Evolutionary conservation across 1,140 invertebrate species (phyloP).

Genomic region (Papilio polytes): DNA sequence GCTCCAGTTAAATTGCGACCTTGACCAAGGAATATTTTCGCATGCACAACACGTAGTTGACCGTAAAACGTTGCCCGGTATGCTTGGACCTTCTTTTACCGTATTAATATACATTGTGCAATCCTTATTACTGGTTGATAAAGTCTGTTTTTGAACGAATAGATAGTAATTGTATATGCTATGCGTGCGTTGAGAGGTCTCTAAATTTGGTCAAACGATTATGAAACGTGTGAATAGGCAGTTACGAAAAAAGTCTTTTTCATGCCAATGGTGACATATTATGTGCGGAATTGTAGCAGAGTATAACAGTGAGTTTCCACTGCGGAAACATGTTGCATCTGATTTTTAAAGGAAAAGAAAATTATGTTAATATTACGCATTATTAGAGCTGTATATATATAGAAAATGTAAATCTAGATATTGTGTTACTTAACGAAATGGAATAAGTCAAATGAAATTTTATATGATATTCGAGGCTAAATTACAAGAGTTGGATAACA

Average conservation of each 20-base stretch:
- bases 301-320: not conserved
- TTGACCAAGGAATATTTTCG: constrained; percentile 29
- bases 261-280: not conserved
- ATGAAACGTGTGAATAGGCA: not conserved
- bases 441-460: not conserved
- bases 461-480: not conserved
- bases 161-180: not conserved
- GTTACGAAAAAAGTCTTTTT: constrained; percentile 19
- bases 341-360: not conserved
- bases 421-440: not conserved
- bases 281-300: not conserved
- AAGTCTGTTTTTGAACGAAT: not conserved
- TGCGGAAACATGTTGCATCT: not conserved
- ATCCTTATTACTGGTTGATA: not conserved
- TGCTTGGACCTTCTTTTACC: constrained; percentile 6
- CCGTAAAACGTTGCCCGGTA: constrained; percentile 29
- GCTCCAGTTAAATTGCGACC: constrained; percentile 25
- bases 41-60: constrained; percentile 30
- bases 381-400: not conserved
- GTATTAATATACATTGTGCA: not conserved
- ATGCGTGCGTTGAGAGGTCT: constrained; percentile 8
- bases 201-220: not conserved
- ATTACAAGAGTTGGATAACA: not conserved
- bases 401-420: not conserved
- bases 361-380: not conserved